Percentiles rank a stretch among this genome's conserved stretches.
Evolutionary conservation across 2,797 vertebrate species (phyloP).

Genomic region (Enteromius unitaeniatus): DNA sequence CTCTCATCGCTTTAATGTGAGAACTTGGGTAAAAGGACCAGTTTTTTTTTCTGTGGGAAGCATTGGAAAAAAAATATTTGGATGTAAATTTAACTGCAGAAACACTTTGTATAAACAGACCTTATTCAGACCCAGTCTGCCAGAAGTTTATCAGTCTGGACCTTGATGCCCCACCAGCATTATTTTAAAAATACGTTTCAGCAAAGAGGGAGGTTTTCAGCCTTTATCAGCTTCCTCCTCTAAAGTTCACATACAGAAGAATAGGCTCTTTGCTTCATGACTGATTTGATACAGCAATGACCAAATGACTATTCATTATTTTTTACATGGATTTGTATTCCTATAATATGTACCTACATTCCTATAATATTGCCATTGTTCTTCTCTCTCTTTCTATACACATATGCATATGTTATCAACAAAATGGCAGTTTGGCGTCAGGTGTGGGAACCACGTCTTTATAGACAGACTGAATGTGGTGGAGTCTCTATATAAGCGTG

Average conservation of each 20-base stretch:
- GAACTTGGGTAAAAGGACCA: slow-evolving; percentile 40
- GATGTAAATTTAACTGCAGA: slow-evolving; percentile 12
- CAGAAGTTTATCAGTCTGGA: not conserved
- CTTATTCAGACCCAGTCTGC: not conserved
- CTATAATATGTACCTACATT: not conserved
- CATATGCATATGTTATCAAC: not conserved
- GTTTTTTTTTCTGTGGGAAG: slow-evolving; percentile 41
- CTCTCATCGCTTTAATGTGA: slow-evolving; percentile 36
- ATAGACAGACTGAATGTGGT: slow-evolving; percentile 26
- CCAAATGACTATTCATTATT: not conserved
- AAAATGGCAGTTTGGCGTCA: slow-evolving; percentile 9
- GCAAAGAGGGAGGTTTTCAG: not conserved
- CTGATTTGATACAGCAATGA: not conserved
- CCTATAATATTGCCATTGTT: not conserved
- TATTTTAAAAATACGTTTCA: slow-evolving; percentile 4
- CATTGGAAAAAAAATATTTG: not conserved
- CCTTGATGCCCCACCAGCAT: not conserved
- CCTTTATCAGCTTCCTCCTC: not conserved
- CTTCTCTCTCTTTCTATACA: not conserved
- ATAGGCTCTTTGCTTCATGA: not conserved
- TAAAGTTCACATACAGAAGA: not conserved
- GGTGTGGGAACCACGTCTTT: slow-evolving; percentile 45
- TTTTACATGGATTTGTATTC: not conserved
- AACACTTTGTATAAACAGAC: slow-evolving; percentile 1
- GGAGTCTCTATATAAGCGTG: slow-evolving; percentile 38